A percentile compares a stretch with the other conserved stretches of the same genome.
Evolutionary conservation across 2,113 vertebrate genomes (phyloP).

Genomic region (Salvelinus namaycush): DNA sequence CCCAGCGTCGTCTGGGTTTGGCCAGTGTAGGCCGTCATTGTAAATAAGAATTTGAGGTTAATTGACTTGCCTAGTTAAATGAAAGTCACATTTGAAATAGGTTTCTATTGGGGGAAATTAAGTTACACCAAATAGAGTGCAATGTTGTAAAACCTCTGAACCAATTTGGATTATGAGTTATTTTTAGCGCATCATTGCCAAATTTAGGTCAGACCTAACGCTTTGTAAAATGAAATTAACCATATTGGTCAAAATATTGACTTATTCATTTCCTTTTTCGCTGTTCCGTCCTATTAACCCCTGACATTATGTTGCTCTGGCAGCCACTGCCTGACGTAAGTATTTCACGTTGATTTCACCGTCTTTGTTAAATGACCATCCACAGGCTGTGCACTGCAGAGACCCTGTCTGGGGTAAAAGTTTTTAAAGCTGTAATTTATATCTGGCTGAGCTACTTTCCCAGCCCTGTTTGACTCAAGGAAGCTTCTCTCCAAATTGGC

Average conservation of each 20-base stretch:
- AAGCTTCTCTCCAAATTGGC: not conserved
- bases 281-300: not conserved
- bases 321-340: not conserved
- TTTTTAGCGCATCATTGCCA: not conserved
- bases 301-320: slow-evolving; percentile 7
- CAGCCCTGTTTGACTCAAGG: not conserved
- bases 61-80: no score
- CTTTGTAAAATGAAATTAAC: slow-evolving; percentile 9
- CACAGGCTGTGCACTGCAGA: not conserved
- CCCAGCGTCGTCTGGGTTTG: no score
- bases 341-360: slow-evolving; percentile 2
- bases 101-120: slow-evolving; percentile 24
- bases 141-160: slow-evolving; percentile 41
- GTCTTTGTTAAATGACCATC: slow-evolving; percentile 4
- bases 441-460: not conserved
- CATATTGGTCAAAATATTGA: not conserved
- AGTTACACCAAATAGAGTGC: slow-evolving; percentile 27
- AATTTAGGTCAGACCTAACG: slow-evolving; percentile 13
- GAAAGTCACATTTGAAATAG: not conserved
- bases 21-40: no score
- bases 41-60: no score
- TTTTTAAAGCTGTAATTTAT: not conserved
- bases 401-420: not conserved
- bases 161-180: not conserved
- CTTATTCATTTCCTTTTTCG: not conserved